These are phyloP conservation scores for Drosophila jambulina DNA, from an alignment of 1,140 invertebrate genomes.

Conservation along the genomic window DNA sequence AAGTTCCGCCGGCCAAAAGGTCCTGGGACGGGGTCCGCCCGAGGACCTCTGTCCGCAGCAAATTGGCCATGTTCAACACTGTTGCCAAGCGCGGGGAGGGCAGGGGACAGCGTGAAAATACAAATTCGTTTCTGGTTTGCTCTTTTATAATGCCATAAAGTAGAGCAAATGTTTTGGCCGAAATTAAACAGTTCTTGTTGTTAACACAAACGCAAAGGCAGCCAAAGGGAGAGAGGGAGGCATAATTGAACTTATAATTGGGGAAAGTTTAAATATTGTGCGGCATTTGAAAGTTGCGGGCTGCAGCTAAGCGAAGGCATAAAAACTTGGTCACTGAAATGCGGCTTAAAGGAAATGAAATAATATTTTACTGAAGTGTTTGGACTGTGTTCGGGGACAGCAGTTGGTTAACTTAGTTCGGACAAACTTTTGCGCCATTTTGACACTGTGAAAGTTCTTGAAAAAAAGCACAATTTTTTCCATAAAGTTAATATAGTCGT, in stretches of 20 bases:
- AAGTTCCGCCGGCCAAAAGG: slow-evolving; percentile 54
- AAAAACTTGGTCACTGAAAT: slow-evolving; percentile 45
- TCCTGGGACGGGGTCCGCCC: slow-evolving; percentile 20
- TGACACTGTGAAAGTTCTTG: slow-evolving; percentile 19
- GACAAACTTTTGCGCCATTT: slow-evolving; percentile 10
- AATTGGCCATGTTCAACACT: slow-evolving; percentile 73
- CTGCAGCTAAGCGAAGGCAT: slow-evolving; percentile 26
- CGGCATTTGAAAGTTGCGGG: slow-evolving; percentile 43
- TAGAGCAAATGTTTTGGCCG: slow-evolving; percentile 64
- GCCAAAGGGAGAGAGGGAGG: slow-evolving; percentile 26
- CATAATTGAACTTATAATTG: slow-evolving; percentile 77
- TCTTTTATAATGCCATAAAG: slow-evolving; percentile 69
- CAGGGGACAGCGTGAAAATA: slow-evolving; percentile 42
- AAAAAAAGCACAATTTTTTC: background rate
- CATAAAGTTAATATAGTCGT: slow-evolving; percentile 2
- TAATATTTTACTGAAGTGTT: slow-evolving; percentile 46
- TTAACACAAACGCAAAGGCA: slow-evolving; percentile 40
- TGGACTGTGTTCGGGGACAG: slow-evolving; percentile 17
- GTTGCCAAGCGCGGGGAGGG: slow-evolving; percentile 20
- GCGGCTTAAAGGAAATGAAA: slow-evolving; percentile 41
- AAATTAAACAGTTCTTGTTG: slow-evolving; percentile 67
- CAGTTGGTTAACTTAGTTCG: slow-evolving; percentile 26
- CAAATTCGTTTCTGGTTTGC: slow-evolving; percentile 67
- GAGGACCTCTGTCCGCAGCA: slow-evolving; percentile 53
- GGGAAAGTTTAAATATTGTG: slow-evolving; percentile 57